Percentiles rank a stretch among this genome's conserved stretches.
phyloP scores from a whole-genome alignment of 2,888 invertebrate genomes.

The Villa cingulata region DNA sequence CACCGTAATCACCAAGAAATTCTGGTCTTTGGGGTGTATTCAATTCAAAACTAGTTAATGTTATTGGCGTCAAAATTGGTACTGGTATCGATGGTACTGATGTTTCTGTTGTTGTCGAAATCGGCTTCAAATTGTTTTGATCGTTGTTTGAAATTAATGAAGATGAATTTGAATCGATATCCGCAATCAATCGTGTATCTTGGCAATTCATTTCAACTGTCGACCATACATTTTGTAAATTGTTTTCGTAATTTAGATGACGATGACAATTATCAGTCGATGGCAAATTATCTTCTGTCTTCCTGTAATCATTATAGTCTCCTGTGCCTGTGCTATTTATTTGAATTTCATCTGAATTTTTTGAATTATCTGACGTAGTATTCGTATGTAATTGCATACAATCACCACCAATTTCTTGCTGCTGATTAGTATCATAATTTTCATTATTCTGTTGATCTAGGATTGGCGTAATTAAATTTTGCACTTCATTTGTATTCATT shows the following conservation, averaged over 20 bases:
- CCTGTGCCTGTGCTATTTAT: no score
- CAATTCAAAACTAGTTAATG: constrained; percentile 14
- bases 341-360: constrained; percentile 13
- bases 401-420: not conserved
- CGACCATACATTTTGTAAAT: not conserved
- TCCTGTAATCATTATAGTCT: no score
- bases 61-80: constrained; percentile 5
- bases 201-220: constrained; percentile 6
- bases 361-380: constrained; percentile 16
- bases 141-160: not conserved
- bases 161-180: not conserved
- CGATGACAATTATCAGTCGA: no score
- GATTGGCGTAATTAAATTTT: constrained; percentile 30
- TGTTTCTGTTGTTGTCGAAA: not conserved
- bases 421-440: not conserved
- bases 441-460: constrained; percentile 18
- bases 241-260: no score
- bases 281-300: no score
- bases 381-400: no score
- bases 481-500: constrained; percentile 33
- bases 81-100: constrained; percentile 15
- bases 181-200: no score
- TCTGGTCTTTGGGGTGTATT: constrained; percentile 21
- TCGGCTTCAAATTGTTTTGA: not conserved
- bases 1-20: not conserved